A percentile compares a stretch with the other conserved stretches of the same genome.
phyloP scores from a whole-genome alignment of 2,113 vertebrate species.

The Phaethon lepturus region DNA sequence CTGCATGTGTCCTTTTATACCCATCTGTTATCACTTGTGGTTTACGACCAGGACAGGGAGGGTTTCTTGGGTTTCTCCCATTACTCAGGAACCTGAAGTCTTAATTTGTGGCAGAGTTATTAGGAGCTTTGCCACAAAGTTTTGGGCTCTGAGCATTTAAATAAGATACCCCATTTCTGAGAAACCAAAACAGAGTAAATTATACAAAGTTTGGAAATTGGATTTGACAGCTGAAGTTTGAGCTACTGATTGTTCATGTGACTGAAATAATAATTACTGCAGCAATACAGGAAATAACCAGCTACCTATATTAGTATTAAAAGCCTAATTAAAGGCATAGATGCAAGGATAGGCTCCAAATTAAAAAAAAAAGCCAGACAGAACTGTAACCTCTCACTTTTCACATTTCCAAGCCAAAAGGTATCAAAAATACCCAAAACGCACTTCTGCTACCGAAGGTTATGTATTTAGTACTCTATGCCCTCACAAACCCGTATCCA shows the following conservation, averaged over 20 bases:
- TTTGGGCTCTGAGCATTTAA: not conserved
- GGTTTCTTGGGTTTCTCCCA: not conserved
- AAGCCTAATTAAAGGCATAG: not conserved
- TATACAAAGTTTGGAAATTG: not conserved
- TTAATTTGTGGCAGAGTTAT: not conserved
- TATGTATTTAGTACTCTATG: accelerated
- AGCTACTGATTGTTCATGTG: not conserved
- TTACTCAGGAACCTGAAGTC: not conserved
- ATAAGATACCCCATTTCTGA: not conserved
- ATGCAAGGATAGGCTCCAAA: not conserved
- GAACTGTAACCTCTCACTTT: not conserved
- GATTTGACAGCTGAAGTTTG: not conserved
- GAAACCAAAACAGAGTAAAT: not conserved
- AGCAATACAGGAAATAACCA: not conserved
- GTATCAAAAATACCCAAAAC: not conserved
- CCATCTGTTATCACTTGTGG: no score
- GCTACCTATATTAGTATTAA: not conserved
- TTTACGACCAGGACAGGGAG: no score
- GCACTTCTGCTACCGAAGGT: not conserved
- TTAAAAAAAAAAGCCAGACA: not conserved
- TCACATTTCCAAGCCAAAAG: not conserved
- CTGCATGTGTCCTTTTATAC: not conserved
- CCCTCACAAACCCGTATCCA: not conserved
- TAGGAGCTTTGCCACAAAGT: not conserved
- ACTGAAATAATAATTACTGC: not conserved